phyloP scores from a whole-genome alignment of 2,113 vertebrate species.

The Nycticorax nycticorax region DNA sequence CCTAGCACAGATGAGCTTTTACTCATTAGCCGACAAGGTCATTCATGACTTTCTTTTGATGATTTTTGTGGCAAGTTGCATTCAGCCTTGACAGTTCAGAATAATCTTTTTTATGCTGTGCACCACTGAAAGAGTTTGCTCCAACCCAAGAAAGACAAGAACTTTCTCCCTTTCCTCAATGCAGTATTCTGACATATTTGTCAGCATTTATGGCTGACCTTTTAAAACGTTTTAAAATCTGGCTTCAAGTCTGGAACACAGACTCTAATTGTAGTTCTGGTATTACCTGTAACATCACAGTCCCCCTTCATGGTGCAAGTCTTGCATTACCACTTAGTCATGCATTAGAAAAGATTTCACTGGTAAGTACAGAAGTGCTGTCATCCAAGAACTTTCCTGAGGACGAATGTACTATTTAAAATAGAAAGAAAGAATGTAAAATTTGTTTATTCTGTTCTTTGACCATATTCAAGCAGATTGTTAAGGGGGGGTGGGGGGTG shows the following conservation, averaged over 20 bases:
- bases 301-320: background rate
- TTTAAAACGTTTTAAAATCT: background rate
- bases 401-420: background rate
- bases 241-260: background rate
- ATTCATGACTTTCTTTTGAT: background rate
- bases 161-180: background rate
- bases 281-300: background rate
- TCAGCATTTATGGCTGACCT: background rate
- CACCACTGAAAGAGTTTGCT: background rate
- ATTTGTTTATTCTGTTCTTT: background rate
- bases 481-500: fast-evolving
- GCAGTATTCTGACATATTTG: background rate
- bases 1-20: background rate
- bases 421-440: background rate
- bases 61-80: background rate
- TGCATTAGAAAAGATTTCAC: background rate
- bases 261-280: background rate
- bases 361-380: background rate
- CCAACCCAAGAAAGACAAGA: background rate
- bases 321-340: background rate
- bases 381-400: background rate
- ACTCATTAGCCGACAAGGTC: background rate
- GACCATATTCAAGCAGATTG: background rate
- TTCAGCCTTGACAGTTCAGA: background rate
- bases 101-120: background rate